A percentile compares a stretch with the other conserved stretches of the same genome.
Conservation (phyloP, 2,888 invertebrate species). For the Lingula anatina region DNA sequence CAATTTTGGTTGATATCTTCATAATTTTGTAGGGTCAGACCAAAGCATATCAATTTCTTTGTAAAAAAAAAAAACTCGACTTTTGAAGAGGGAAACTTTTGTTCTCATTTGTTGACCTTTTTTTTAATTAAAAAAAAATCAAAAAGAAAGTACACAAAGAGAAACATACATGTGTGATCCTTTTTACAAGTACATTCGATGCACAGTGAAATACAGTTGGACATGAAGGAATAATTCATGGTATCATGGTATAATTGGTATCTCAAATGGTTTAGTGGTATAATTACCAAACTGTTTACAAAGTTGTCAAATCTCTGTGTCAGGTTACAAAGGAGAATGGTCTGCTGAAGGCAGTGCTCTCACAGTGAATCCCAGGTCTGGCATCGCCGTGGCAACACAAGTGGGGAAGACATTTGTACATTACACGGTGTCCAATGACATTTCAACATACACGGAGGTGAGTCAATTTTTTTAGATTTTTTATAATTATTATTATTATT, state of each 20-base stretch:
- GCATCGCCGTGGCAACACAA: conserved; percentile 26
- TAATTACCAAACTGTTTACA: conserved; percentile 1
- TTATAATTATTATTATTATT: too few species aligned
- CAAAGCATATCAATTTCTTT: too few species aligned
- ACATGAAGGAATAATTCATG: background rate
- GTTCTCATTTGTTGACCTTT: too few species aligned
- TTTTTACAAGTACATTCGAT: background rate
- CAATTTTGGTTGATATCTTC: too few species aligned
- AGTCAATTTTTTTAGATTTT: background rate
- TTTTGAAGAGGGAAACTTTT: too few species aligned
- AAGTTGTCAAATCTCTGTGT: too few species aligned
- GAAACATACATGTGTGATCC: background rate
- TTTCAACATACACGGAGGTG: conserved; percentile 39
- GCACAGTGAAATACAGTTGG: background rate
- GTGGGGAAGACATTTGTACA: conserved; percentile 26
- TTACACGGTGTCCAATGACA: conserved; percentile 23
- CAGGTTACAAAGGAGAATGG: conserved; percentile 34
- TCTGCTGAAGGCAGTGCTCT: conserved; percentile 17
- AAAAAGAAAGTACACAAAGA: too few species aligned
- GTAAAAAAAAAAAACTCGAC: too few species aligned
- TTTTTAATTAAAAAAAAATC: too few species aligned
- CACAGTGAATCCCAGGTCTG: conserved; percentile 19
- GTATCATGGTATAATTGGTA: too few species aligned
- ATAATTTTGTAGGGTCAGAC: too few species aligned
- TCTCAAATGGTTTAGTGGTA: background rate